phyloP scores from a whole-genome alignment of 2,888 invertebrate genomes.

The Thymelicus acteon region DNA sequence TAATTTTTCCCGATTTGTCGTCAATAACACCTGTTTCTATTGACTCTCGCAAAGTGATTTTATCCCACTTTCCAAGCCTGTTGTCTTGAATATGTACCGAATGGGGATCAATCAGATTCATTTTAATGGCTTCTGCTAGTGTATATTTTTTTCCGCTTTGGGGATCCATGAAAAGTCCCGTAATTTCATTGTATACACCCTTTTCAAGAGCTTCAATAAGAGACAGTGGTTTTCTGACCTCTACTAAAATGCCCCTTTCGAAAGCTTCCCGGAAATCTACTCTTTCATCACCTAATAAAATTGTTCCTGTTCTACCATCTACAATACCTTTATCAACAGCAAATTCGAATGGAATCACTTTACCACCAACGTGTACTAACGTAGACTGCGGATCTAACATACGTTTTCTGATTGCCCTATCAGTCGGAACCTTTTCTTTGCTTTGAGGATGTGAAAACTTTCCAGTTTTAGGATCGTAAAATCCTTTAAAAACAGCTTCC shows the following conservation, averaged over 20 bases:
- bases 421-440: conserved; percentile 91
- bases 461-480: conserved; percentile 93
- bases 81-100: conserved; percentile 93
- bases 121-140: conserved; percentile 92
- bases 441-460: conserved; percentile 92
- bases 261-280: conserved; percentile 94
- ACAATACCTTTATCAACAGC: conserved; percentile 92
- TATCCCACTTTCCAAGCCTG: conserved; percentile 90
- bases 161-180: conserved; percentile 93
- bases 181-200: conserved; percentile 90
- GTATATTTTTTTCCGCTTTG: conserved; percentile 91
- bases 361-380: conserved; percentile 92
- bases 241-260: conserved; percentile 92
- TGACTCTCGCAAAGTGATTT: conserved; percentile 91
- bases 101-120: conserved; percentile 92
- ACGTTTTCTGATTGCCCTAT: conserved; percentile 93
- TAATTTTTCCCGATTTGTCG: conserved; percentile 88
- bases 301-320: conserved; percentile 89
- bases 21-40: conserved; percentile 90
- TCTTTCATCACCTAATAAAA: conserved; percentile 86
- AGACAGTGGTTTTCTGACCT: conserved; percentile 92
- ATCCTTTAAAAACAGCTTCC: conserved; percentile 96
- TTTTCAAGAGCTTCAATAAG: conserved; percentile 93
- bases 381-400: conserved; percentile 94
- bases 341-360: conserved; percentile 92